Evolutionary conservation across 2,888 invertebrate species (phyloP).

Genomic region (Arge pagana): DNA sequence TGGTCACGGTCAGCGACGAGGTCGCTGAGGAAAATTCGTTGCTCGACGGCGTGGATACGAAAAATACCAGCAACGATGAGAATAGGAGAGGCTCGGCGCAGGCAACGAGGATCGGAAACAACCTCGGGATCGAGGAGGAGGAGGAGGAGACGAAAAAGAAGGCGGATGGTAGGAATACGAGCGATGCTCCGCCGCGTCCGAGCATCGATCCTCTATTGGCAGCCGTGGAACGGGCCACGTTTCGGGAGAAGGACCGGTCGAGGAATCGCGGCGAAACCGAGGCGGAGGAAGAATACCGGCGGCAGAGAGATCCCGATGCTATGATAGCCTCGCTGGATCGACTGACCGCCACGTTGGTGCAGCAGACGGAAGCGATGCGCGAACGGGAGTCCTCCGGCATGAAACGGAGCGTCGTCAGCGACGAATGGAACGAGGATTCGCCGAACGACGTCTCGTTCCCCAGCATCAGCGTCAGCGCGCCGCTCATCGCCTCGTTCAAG

Average conservation of each 20-base stretch:
- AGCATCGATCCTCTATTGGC: slow-evolving; percentile 29
- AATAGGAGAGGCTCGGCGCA: neutral
- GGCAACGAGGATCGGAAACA: too few species aligned
- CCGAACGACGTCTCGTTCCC: slow-evolving; percentile 82
- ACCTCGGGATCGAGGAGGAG: slow-evolving; percentile 10
- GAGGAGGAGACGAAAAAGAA: slow-evolving; percentile 1
- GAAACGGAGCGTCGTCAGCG: slow-evolving; percentile 60
- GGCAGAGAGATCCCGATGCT: slow-evolving; percentile 68
- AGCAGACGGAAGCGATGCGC: slow-evolving; percentile 67
- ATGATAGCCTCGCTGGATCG: slow-evolving; percentile 72
- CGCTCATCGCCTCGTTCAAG: slow-evolving; percentile 70
- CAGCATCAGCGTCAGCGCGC: slow-evolving; percentile 77
- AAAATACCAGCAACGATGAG: neutral
- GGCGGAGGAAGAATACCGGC: slow-evolving; percentile 54
- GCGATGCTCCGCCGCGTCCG: slow-evolving; percentile 7
- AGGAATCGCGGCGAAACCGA: slow-evolving; percentile 20
- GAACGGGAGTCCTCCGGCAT: slow-evolving; percentile 54
- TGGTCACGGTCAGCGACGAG: too few species aligned
- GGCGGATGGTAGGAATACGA: slow-evolving; percentile 14
- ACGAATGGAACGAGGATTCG: slow-evolving; percentile 83
- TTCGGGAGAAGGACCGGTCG: slow-evolving; percentile 5
- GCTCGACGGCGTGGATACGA: neutral
- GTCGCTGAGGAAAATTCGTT: neutral
- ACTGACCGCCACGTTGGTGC: slow-evolving; percentile 68
- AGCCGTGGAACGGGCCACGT: slow-evolving; percentile 24